Conservation (phyloP, 1,140 invertebrate species). For the Lysiphlebus fabarum region DNA sequence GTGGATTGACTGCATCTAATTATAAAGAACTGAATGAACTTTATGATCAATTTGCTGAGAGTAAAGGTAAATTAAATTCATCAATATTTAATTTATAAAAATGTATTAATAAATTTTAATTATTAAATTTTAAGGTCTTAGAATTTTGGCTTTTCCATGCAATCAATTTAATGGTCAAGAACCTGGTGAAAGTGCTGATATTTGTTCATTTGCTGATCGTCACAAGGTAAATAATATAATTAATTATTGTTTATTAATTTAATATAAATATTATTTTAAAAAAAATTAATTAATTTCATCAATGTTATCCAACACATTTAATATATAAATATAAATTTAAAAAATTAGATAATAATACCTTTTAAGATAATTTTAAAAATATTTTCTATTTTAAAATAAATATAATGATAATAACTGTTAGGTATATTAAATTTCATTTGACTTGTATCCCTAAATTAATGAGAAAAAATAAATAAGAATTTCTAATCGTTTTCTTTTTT, state of each 20-base stretch:
- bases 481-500: background rate
- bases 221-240: slow-evolving; percentile 68
- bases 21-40: slow-evolving; percentile 76
- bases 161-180: slow-evolving; percentile 89
- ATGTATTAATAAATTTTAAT: slow-evolving; percentile 4
- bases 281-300: too few relatives aligned
- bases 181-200: slow-evolving; percentile 68
- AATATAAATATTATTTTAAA: too few relatives aligned
- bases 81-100: slow-evolving; percentile 4
- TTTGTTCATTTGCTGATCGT: slow-evolving; percentile 70
- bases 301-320: too few relatives aligned
- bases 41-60: slow-evolving; percentile 69
- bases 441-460: background rate
- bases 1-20: slow-evolving; percentile 78
- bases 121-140: slow-evolving; percentile 53
- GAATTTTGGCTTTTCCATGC: slow-evolving; percentile 90
- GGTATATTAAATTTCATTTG: slow-evolving; percentile 10
- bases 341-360: too few relatives aligned
- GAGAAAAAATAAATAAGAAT: too few relatives aligned
- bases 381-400: background rate
- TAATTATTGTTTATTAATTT: too few relatives aligned
- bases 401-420: background rate
- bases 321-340: too few relatives aligned
- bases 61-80: slow-evolving; percentile 48
- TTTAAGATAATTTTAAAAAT: too few relatives aligned